Conservation (phyloP, 2,797 vertebrate species). For the Hydrolagus colliei region DNA sequence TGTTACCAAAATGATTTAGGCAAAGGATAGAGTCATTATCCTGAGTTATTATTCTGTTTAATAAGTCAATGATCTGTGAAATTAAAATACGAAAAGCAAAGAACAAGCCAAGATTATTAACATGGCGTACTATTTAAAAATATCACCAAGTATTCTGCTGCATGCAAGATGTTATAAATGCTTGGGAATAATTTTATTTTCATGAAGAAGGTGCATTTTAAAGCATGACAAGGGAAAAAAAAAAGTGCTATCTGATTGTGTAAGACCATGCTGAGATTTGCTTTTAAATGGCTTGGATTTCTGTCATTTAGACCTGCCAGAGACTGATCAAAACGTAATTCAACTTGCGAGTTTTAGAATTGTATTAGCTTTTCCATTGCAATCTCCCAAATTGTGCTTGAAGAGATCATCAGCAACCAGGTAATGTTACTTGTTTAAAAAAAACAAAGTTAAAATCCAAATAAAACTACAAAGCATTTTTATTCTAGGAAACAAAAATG, state of each 20-base stretch:
- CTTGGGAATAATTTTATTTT: not conserved
- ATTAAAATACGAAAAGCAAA: conserved; percentile 29
- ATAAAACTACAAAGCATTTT: no score
- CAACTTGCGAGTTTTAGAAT: not conserved
- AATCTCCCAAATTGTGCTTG: not conserved
- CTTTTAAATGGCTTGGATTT: not conserved
- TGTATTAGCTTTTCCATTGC: not conserved
- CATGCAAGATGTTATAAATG: not conserved
- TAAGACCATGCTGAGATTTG: not conserved
- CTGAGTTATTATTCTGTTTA: conserved; percentile 26
- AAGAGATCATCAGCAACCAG: not conserved
- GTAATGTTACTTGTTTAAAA: not conserved
- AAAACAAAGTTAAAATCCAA: not conserved
- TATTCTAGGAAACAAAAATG: no score
- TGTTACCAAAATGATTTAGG: conserved; percentile 24
- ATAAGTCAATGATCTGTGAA: conserved; percentile 30
- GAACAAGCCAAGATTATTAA: conserved; percentile 31
- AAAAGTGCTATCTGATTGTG: not conserved
- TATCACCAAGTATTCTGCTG: conserved; percentile 21
- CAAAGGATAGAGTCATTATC: conserved; percentile 24
- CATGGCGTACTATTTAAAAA: conserved; percentile 24
- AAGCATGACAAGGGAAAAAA: not conserved
- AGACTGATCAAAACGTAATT: conserved; percentile 20
- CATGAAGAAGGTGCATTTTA: not conserved
- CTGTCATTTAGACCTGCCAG: not conserved